Conservation (phyloP, 2,888 invertebrate species). For the Teinopalpus imperialis region DNA sequence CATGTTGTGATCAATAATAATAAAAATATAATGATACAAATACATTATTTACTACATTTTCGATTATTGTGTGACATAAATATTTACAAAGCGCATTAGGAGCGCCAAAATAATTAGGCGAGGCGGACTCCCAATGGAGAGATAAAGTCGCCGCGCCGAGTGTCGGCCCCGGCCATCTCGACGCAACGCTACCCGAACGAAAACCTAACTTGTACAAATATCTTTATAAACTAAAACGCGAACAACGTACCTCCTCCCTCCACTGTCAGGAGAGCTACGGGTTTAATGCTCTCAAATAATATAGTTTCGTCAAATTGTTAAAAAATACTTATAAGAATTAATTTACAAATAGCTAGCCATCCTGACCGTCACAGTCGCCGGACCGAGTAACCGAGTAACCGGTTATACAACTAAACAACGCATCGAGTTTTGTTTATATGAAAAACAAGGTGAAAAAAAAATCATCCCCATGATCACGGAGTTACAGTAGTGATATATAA, state of each 20-base stretch:
- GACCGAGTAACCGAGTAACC: constrained; percentile 44
- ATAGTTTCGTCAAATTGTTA: constrained; percentile 68
- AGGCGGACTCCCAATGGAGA: constrained; percentile 62
- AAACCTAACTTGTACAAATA: constrained; percentile 48
- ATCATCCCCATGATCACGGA: constrained; percentile 64
- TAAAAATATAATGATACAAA: constrained; percentile 82
- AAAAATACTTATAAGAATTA: constrained; percentile 51
- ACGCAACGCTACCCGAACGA: constrained; percentile 13
- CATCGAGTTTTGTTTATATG: constrained; percentile 42
- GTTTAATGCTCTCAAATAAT: constrained; percentile 69
- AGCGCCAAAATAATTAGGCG: constrained; percentile 71
- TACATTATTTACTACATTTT: constrained; percentile 79
- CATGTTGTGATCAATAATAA: constrained; percentile 78
- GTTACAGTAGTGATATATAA: constrained; percentile 58
- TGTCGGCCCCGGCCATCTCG: constrained; percentile 28
- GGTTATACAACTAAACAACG: constrained; percentile 50
- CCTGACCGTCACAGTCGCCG: constrained; percentile 63
- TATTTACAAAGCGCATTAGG: constrained; percentile 79
- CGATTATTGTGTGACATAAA: constrained; percentile 81
- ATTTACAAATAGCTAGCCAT: constrained; percentile 56
- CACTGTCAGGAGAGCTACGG: constrained; percentile 68
- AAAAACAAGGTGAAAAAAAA: constrained; percentile 38
- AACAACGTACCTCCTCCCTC: constrained; percentile 53
- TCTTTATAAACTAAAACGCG: constrained; percentile 77
- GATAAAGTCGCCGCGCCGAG: constrained; percentile 32